phyloP scores from a whole-genome alignment of 2,113 vertebrate species.

The Nyctereutes procyonoides region DNA sequence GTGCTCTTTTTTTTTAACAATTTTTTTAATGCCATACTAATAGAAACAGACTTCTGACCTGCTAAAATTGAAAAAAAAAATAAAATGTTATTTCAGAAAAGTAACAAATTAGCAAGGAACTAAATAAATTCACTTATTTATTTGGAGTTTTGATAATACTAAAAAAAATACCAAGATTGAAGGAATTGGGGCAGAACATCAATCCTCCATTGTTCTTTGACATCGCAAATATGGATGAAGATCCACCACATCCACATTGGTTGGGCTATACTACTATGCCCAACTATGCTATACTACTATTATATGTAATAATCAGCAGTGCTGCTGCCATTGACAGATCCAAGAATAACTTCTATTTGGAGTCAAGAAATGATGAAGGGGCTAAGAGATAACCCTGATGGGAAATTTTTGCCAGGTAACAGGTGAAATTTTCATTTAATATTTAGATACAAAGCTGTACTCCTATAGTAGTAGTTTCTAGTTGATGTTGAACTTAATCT shows the following conservation, averaged over 20 bases:
- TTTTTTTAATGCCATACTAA: neutral
- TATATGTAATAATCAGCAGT: neutral
- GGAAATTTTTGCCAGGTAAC: neutral
- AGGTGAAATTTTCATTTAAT: conserved; percentile 3
- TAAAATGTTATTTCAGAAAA: neutral
- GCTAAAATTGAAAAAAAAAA: neutral
- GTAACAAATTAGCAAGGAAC: neutral
- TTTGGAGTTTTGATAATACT: neutral
- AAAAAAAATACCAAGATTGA: neutral
- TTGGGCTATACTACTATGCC: neutral
- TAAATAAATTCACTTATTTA: neutral
- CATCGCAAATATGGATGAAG: neutral
- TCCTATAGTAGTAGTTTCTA: conserved; percentile 17
- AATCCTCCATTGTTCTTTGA: neutral
- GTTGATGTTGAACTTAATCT: conserved; percentile 17
- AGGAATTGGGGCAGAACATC: neutral
- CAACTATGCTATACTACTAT: neutral
- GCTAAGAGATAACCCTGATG: neutral
- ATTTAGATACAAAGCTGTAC: conserved; percentile 14
- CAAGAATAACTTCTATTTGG: neutral
- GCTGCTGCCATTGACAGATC: neutral
- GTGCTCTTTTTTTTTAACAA: neutral
- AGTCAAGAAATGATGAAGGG: neutral
- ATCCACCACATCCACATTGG: neutral
- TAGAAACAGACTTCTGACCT: neutral